Evolutionary conservation across 2,797 vertebrate species (phyloP), one percentile per base, ranked within the genome.

Genomic region (Sebastes nivosus): DNA sequence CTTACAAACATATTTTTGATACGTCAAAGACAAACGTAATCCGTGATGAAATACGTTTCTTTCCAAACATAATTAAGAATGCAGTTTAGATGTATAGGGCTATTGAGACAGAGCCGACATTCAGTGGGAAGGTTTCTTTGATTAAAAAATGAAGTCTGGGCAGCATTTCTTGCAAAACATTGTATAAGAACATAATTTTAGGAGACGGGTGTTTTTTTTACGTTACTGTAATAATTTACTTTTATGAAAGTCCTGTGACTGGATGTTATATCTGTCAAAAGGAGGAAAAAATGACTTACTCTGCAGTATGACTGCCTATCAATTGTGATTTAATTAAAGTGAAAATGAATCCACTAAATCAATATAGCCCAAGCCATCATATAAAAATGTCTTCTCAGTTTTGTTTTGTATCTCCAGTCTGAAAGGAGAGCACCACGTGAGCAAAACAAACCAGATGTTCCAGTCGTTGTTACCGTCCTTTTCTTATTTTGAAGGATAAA

Each of bases 401-500:
- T 38, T 75, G 25, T 81, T 77, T 72, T 74, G 13, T 61, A 1
- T 50, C 46, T 77, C 12, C 4, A 12, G 10, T 77, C 34, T 67
- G 50, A 68, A 65, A 86, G 52, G 30, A 81, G 2, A 54, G 52
- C n/a, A 2, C 24, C 29, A 76, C 0, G 8, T 16, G 54, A 32
- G 54, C 38, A 71, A 84, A 85, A 70, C 66, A 75, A 84, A 86
- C 1, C 54, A 61, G 42, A 67, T 64, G 55, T 59, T 68, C 32
- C 63, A 14, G 57, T 52, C 46, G 71, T 74, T 46, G 54, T 42
- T 8, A 10, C n/a, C 10, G 5, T 8, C 67, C 54, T 34, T 65
- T 46, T 78, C 67, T 75, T 20, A 66, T 83, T 83, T 61, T 27
- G 67, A 78, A 46, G 46, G 72, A 78, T 83, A 72, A 91, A 89